A percentile compares a stretch with the other conserved stretches of the same genome.
Evolutionary conservation across 2,113 vertebrate species (phyloP).

Genomic region (Bungarus multicinctus): DNA sequence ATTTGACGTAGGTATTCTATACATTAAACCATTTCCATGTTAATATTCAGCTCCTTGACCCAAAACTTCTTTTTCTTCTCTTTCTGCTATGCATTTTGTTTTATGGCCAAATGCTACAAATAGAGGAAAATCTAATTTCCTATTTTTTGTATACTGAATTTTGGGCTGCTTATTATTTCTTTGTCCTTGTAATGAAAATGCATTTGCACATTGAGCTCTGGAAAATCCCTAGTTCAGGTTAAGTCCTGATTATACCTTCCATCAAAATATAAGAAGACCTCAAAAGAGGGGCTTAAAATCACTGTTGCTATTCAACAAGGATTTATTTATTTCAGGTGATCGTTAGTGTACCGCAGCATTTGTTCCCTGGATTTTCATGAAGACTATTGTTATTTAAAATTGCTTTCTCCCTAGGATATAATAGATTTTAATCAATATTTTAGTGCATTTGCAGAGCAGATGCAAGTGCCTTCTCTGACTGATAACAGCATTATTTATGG

Average conservation of each 20-base stretch:
- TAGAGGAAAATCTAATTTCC: background rate
- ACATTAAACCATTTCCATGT: background rate
- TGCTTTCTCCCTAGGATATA: background rate
- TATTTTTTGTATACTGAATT: background rate
- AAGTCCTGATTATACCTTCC: background rate
- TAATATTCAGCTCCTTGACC: background rate
- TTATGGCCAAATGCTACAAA: background rate
- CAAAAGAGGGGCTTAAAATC: background rate
- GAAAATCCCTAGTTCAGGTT: background rate
- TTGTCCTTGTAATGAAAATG: background rate
- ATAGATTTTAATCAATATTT: conserved; percentile 1
- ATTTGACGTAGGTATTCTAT: background rate
- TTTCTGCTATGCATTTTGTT: background rate
- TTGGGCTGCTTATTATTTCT: background rate
- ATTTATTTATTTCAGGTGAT: conserved; percentile 2
- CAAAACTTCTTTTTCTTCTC: background rate
- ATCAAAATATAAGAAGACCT: background rate
- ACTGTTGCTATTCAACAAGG: background rate
- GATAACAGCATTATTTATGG: background rate
- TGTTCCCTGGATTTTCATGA: conserved; percentile 13
- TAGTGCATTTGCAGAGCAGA: background rate
- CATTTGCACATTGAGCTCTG: background rate
- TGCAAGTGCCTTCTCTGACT: background rate
- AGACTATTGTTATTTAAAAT: background rate
- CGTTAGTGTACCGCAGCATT: background rate